Percentiles rank a stretch among this genome's conserved stretches.
phyloP scores from a whole-genome alignment of 1,140 invertebrate genomes.

The Platyura marginata region DNA sequence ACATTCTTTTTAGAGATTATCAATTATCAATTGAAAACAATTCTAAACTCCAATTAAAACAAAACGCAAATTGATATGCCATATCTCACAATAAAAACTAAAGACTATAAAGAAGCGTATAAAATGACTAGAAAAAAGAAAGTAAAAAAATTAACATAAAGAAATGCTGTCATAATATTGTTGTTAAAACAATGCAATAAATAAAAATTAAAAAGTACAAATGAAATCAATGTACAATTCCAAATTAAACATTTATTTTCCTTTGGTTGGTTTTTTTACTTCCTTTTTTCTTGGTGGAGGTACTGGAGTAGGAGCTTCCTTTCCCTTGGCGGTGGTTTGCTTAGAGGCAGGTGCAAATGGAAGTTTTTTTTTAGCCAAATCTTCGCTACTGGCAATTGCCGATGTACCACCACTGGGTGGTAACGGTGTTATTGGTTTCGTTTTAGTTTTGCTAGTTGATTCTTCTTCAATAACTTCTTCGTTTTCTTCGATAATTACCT shows the following conservation, averaged over 20 bases:
- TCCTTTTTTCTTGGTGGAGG: background rate
- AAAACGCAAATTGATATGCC: too few relatives aligned
- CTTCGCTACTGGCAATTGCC: background rate
- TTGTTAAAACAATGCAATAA: background rate
- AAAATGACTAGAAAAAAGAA: background rate
- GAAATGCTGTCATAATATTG: background rate
- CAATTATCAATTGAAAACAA: too few relatives aligned
- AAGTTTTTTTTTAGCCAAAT: constrained; percentile 1
- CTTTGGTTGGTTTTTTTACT: background rate
- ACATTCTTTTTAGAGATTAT: too few relatives aligned
- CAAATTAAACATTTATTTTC: background rate
- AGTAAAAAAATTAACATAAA: background rate
- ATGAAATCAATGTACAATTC: background rate
- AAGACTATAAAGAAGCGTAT: too few relatives aligned
- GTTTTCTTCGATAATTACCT: background rate
- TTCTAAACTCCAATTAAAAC: too few relatives aligned
- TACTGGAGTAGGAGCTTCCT: background rate
- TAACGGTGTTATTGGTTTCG: background rate
- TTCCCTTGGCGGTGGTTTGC: background rate
- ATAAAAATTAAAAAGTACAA: background rate
- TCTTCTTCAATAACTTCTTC: background rate
- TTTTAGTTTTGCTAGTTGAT: background rate
- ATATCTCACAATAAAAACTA: too few relatives aligned
- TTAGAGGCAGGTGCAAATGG: constrained; percentile 2
- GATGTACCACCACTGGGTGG: background rate